phyloP scores from a whole-genome alignment of 2,113 vertebrate genomes.

The Salvelinus namaycush region DNA sequence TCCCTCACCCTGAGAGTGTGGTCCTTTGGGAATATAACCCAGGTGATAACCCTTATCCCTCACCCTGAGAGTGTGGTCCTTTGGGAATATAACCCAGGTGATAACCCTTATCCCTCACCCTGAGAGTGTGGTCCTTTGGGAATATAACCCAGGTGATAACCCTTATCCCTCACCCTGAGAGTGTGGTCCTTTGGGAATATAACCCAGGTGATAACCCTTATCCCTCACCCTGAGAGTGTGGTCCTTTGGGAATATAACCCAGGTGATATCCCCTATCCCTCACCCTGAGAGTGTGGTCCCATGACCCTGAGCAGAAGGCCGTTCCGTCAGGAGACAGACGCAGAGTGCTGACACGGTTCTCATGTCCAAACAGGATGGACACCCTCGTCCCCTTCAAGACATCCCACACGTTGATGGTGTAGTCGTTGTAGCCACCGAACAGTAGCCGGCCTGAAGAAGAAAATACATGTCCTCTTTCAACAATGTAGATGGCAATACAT shows the following conservation, averaged over 20 bases:
- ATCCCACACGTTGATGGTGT: slow-evolving; percentile 99
- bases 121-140: slow-evolving; percentile 88
- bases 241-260: no score
- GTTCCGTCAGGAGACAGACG: slow-evolving; percentile 95
- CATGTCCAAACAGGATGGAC: slow-evolving; percentile 95
- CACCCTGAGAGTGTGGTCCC: slow-evolving; percentile 97
- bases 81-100: no score
- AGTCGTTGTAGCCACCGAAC: slow-evolving; percentile 96
- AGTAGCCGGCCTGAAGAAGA: slow-evolving; percentile 83
- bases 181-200: no score
- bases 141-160: not conserved
- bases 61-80: slow-evolving; percentile 95
- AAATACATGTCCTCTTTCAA: slow-evolving; percentile 1
- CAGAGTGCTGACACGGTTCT: slow-evolving; percentile 94
- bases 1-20: no score
- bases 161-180: slow-evolving; percentile 77
- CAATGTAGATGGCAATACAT: not conserved
- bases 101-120: slow-evolving; percentile 68
- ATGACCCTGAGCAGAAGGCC: slow-evolving; percentile 93
- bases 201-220: no score
- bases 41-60: not conserved
- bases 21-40: no score
- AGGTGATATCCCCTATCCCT: not conserved
- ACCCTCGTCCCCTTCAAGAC: slow-evolving; percentile 94
- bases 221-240: not conserved